These are phyloP conservation scores for Nixonia krombeini DNA, from an alignment of 1,140 invertebrate genomes.

Conservation along the genomic window DNA sequence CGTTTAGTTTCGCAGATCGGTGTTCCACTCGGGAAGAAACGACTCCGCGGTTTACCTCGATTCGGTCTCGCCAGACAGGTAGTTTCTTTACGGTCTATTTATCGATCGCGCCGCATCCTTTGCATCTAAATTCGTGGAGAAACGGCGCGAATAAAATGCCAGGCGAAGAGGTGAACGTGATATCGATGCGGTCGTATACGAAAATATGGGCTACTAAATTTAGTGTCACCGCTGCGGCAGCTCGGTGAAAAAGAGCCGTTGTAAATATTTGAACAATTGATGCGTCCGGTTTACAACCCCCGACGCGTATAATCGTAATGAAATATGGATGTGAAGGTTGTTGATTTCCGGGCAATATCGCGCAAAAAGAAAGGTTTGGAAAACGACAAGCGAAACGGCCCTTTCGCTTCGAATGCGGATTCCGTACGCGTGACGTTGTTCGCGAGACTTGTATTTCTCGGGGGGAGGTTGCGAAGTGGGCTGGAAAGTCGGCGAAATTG, in stretches of 20 bases:
- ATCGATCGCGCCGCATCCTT: constrained; percentile 47
- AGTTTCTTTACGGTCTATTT: constrained; percentile 49
- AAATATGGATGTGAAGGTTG: no score
- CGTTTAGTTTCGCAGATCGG: constrained; percentile 13
- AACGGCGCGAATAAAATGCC: constrained; percentile 49
- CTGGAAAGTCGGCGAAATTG: no score
- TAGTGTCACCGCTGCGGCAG: constrained; percentile 3
- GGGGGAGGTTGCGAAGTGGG: no score
- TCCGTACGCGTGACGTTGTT: constrained; percentile 2
- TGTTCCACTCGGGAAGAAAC: constrained; percentile 32
- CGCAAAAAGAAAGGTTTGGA: no score
- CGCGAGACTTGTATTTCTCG: no score
- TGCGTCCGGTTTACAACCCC: no score
- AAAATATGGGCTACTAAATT: constrained; percentile 47
- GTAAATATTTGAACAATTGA: constrained; percentile 34
- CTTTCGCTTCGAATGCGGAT: no score
- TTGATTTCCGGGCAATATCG: no score
- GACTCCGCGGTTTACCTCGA: constrained; percentile 40
- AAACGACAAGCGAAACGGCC: no score
- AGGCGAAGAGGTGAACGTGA: constrained; percentile 35
- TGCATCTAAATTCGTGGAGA: constrained; percentile 46
- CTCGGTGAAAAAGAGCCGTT: constrained; percentile 25
- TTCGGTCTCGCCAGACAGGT: constrained; percentile 35
- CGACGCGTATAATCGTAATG: no score
- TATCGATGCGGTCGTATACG: constrained; percentile 45